Base-by-base conservation (phyloP, 2,888 invertebrate species). In the Chorisops tibialis region DNA sequence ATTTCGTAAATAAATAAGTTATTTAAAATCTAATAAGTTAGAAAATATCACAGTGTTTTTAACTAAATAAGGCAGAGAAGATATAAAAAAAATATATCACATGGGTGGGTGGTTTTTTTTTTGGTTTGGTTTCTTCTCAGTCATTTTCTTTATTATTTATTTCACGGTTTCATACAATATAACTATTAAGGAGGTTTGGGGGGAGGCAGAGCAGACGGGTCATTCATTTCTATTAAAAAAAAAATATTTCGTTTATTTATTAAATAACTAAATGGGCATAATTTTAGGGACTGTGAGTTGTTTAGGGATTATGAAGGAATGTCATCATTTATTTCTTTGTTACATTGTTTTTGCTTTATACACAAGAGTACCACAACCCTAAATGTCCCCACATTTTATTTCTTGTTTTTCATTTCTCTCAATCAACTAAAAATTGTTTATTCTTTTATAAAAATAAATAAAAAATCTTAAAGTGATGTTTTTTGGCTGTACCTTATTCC, bases 401-500 rank as follows among this genome's bases (percentile, higher is more conserved):
- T 38, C 21, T 59, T 59, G 37, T 47, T 35, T 35, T 52, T 49
- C 21, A 30, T 49, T 24, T 49, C 49, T 14, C 11, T 21, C 19
- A 52, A 24, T 56, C 12, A 56, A 56, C 5, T 24, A 43, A 56
- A 56, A 56, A 30, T n/a, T 22, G 38, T 45, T 56, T 56, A 56
- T 56, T 30, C 30, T 30, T 45, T 61, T 30, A 63, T 63, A 62
- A n/a, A n/a, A 61, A 63, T 61, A 65, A 59, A 61, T 52, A 65
- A 59, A 58, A n/a, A 61, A 38, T 63, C 63, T 65, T 65, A 63
- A 65, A 65, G 48, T 65, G 65, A 56, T 61, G 65, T 51, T 63
- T 70, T n/a, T 74, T 71, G 70, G 73, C 74, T 81, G 83, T 88
- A 94, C 93, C 93, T 93, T 84, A 99, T 91, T 81, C 97, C 97